Base-by-base conservation (phyloP, 2,113 vertebrate species). In the Trematocara marginatum region DNA sequence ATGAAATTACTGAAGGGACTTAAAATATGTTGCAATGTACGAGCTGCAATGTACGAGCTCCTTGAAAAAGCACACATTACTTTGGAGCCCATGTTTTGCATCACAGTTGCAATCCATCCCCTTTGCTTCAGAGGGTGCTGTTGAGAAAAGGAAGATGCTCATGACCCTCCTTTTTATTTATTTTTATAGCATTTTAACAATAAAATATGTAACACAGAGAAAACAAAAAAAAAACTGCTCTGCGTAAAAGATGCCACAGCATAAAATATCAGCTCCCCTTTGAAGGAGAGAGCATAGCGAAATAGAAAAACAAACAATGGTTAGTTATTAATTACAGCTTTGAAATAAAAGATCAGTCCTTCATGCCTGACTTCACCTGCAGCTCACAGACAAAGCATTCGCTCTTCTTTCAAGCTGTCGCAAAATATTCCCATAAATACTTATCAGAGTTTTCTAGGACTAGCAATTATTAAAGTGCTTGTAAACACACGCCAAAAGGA, bases 401-500 rank as follows among this genome's bases (percentile, higher is more conserved):
- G 11, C 42, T 69, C 64, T 76, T 47, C 59, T 49, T 81, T 85
- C 5, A 31, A 83, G 61, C n/a, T 2, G 16, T 82, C 81, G 49
- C 69, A 20, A 84, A 81, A 90, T 54, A 53, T 54, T 34, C 78
- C 86, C 47, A 74, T 56, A 80, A 90, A 88, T 90, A 88, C 81
- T 81, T 84, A 84, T 91, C 86, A 83, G 16, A 31, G 66, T 78
- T 86, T n/a, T 74, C 71, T 51, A 18, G 11, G 49, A 51, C 88
- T 10, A 34, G 82, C 69, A 86, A 86, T 92, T 86, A 90, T 86
- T 42, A 66, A 87, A 90, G 35, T 31, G 35, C 81, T 83, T 47
- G 74, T 87, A 85, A 92, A 90, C 86, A 92, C 76, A 85, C 52
- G 53, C 79, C 42, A 57, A 57, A 81, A 80, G 20, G 81, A 64